These are phyloP conservation scores for Lycocorax pyrrhopterus DNA, from an alignment of 2,113 vertebrate genomes.

Conservation along the genomic window DNA sequence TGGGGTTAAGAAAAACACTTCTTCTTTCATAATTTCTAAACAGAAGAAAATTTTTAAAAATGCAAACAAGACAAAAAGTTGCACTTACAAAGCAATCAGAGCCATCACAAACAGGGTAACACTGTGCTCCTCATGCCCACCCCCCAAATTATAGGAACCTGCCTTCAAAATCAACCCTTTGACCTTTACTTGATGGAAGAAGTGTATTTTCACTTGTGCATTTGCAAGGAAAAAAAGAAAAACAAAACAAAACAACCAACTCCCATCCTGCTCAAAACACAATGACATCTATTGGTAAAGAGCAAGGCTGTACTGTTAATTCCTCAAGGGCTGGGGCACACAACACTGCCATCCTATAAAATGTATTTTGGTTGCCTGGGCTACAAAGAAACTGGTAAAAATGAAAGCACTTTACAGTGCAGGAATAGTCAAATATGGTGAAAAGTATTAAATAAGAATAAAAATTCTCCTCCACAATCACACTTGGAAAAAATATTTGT, in stretches of 20 bases:
- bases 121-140: accelerated
- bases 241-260: neutral
- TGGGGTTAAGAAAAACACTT: neutral
- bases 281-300: neutral
- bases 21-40: neutral
- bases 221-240: neutral
- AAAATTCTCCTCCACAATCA: neutral
- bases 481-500: neutral
- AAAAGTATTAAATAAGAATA: neutral
- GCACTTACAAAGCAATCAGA: neutral
- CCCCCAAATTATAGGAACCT: neutral
- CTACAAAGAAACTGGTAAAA: neutral
- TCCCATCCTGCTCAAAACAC: neutral
- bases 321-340: neutral
- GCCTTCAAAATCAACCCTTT: neutral
- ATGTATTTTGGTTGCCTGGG: neutral
- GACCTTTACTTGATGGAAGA: neutral
- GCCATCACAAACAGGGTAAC: neutral
- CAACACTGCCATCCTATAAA: neutral
- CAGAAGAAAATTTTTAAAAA: neutral
- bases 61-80: neutral
- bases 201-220: neutral
- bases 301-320: neutral
- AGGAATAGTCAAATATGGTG: neutral
- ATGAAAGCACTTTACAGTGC: accelerated